These are phyloP conservation scores for Neomorphus geoffroyi DNA, from an alignment of 2,797 vertebrate genomes.

Conservation along the genomic window DNA sequence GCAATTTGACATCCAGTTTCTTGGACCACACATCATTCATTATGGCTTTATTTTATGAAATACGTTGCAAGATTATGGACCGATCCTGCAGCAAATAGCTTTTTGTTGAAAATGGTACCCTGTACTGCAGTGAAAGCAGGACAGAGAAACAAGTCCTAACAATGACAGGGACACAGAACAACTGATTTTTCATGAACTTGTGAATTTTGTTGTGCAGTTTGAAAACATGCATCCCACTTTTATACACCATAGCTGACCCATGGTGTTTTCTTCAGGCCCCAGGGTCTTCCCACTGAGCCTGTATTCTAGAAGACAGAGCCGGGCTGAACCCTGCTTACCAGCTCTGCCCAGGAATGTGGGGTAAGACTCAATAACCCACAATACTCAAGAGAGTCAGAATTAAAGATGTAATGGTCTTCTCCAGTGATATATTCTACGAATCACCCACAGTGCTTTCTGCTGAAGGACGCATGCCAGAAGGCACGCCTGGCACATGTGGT, in stretches of 20 bases:
- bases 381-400: neutral
- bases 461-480: neutral
- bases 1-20: conserved; percentile 57
- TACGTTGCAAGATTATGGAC: neutral
- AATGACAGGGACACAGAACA: neutral
- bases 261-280: neutral
- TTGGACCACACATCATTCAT: conserved; percentile 54
- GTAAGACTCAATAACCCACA: neutral
- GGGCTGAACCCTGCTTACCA: neutral
- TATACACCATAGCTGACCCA: rapidly evolving
- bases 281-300: neutral
- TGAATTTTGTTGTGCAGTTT: neutral
- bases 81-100: neutral
- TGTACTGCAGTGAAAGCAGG: neutral
- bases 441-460: neutral
- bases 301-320: neutral
- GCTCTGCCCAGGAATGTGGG: neutral
- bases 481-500: too few relatives aligned
- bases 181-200: neutral
- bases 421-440: neutral
- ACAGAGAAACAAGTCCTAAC: neutral
- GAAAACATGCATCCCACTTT: neutral
- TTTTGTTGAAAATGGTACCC: neutral
- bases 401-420: neutral
- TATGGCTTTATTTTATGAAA: conserved; percentile 43